Evolutionary conservation across 2,113 vertebrate species (phyloP), one percentile per base, ranked within the genome.

Genomic region (Gambusia affinis): DNA sequence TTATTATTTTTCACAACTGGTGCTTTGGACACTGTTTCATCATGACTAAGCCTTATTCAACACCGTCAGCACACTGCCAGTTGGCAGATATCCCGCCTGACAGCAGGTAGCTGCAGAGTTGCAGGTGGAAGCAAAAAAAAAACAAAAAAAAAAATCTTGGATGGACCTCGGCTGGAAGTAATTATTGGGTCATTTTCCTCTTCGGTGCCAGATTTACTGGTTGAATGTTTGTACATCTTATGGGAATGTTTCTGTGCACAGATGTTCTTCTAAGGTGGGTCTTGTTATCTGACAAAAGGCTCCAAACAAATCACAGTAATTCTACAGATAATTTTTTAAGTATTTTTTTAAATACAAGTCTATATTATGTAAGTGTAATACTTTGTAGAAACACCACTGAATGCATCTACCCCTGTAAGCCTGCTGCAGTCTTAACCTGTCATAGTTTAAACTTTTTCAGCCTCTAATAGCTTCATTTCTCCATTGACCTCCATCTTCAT

Each of bases 31-130:
- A 42, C 64, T 4, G 67, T 72, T 31, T 71, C 76, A 33, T 68
- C 14, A 33, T 84, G 83, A 89, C 85, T 87, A 79, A 87, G 82
- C 81, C 77, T 87, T 85, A 86, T 81, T 81, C 78, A 77, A 81
- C 71, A 60, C 33, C 74, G 81, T 67, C 68, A 86, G 79, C 31
- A 0, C 57, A 61, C 67, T 31, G 73, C 81, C 81, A 83, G 73
- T 65, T 80, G 83, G 81, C 60, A 30, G 39, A 57, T 73, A 22
- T 65, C 65, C 60, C 67, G 67, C 37, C 70, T 70, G 80, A 75
- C 82, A 84, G 84, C 86, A 81, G 86, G 84, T 47, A 71, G 78
- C 61, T 51, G 70, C 60, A 72, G 67, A 75, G 81, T 31, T 77
- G 79, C 76, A 75, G 81, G 73, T 78, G 68, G 70, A 78, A 78